Base-by-base conservation (phyloP, 2,113 vertebrate genomes). In the Erinaceus europaeus region DNA sequence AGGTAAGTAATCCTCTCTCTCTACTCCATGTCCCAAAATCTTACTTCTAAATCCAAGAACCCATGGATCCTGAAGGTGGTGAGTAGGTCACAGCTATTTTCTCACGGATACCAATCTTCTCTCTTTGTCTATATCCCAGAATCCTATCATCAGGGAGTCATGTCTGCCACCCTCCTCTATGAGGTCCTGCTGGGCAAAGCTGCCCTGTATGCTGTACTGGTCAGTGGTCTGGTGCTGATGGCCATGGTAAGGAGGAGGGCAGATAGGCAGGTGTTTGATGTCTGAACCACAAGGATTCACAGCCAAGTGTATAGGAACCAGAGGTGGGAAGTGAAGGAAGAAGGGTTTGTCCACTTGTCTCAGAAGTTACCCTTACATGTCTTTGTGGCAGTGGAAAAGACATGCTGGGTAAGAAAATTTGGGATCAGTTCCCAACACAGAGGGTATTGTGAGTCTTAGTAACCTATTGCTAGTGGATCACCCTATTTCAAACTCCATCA, bases 151-250 rank as follows among this genome's bases (percentile, higher is more conserved):
- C 12, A 84, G 20, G 92, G 95, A 1, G 59, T 96, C 75, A 94
- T 96, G 69, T 97, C 97, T 27, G 92, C 97, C 91, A 97, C 96
- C 68, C 50, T 97, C 67, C 92, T 97, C 9, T 97, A 97, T 59
- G 88, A 96, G 86, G 89, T 97, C 48, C 94, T 97, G 40, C 95
- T 96, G 68, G 93, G 96, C 32, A 97, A 97, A 80, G 96, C 97
- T 11, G 86, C 96, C 11, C 67, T 97, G 34, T 98, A 98, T 1
- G 97, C 96, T 0, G 14, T 95, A 84, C 74, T 97, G 71, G 93
- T 96, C 90, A 96, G 96, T 8, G 2, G 57, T 14, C 76, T 95
- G 48, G 53, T 94, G 84, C 95, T 95, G 90, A 91, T 38, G 76
- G 64, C 68, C 82, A 96, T 90, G 95, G 96, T 96, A 87, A 65